phyloP scores from a whole-genome alignment of 2,888 invertebrate genomes.

The Pachycephus smyrnensis region DNA sequence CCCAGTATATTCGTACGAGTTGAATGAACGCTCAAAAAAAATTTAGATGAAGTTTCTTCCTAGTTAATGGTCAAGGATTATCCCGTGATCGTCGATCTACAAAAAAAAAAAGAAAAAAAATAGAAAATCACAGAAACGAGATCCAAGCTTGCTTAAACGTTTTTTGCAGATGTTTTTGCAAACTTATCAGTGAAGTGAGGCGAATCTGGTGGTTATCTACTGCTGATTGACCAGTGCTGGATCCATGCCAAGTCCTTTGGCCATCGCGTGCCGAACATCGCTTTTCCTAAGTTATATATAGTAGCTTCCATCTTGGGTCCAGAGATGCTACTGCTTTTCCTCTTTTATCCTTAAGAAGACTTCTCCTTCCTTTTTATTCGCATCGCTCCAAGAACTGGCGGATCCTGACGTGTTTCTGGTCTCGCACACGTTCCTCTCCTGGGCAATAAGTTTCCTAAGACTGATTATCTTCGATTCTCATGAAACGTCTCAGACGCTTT shows the following conservation, averaged over 20 bases:
- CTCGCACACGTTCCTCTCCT: neutral
- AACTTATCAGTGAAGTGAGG: conserved; percentile 14
- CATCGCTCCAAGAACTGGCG: conserved; percentile 1
- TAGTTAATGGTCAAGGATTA: neutral
- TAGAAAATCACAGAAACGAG: neutral
- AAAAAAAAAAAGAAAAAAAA: conserved; percentile 9
- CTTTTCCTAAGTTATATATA: conserved; percentile 12
- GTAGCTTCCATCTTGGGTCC: conserved; percentile 13
- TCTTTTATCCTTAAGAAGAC: conserved; percentile 14
- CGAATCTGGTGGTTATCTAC: conserved; percentile 47
- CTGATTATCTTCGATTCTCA: neutral
- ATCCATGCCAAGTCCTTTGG: conserved; percentile 45
- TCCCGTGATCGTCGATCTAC: neutral
- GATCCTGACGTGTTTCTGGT: neutral
- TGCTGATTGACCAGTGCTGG: conserved; percentile 54
- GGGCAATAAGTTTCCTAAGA: neutral
- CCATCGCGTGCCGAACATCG: conserved; percentile 31
- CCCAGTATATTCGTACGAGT: neutral
- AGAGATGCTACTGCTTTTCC: conserved; percentile 20
- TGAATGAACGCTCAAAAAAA: no score
- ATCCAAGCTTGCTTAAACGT: neutral
- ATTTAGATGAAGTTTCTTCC: neutral
- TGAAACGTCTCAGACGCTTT: neutral
- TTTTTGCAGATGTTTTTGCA: conserved; percentile 12
- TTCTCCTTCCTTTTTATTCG: conserved; percentile 21